Percentiles rank a stretch among this genome's conserved stretches.
Evolutionary conservation across 2,797 vertebrate genomes (phyloP).

Genomic region (Gymnodraco acuticeps): DNA sequence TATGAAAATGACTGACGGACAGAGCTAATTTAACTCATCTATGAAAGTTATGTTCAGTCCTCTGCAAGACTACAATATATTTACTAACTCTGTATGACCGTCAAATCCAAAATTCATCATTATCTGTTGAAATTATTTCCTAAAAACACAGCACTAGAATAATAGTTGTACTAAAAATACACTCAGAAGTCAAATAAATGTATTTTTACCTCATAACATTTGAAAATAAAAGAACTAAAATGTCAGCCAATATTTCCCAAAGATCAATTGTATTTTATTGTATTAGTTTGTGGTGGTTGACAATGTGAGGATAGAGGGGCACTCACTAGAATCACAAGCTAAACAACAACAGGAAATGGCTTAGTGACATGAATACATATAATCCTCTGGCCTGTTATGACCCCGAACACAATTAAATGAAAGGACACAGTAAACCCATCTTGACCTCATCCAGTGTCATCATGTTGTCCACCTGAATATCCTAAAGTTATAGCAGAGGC

Average conservation of each 20-base stretch:
- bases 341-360: background rate
- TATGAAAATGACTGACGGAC: slow-evolving; percentile 33
- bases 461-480: background rate
- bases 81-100: background rate
- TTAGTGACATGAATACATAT: background rate
- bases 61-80: background rate
- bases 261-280: background rate
- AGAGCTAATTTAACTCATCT: background rate
- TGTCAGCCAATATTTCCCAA: background rate
- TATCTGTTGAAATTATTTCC: background rate
- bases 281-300: background rate
- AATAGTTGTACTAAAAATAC: background rate
- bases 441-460: slow-evolving; percentile 5
- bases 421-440: background rate
- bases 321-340: background rate
- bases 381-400: background rate
- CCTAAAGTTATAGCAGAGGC: slow-evolving; percentile 1
- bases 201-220: background rate
- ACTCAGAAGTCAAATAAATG: background rate
- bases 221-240: background rate
- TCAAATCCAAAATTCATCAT: background rate
- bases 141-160: background rate
- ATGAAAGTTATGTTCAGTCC: too few relatives aligned
- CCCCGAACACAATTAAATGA: background rate
- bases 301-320: background rate